Base-by-base conservation (phyloP, 2,888 invertebrate species). In the Dioctria rufipes region DNA sequence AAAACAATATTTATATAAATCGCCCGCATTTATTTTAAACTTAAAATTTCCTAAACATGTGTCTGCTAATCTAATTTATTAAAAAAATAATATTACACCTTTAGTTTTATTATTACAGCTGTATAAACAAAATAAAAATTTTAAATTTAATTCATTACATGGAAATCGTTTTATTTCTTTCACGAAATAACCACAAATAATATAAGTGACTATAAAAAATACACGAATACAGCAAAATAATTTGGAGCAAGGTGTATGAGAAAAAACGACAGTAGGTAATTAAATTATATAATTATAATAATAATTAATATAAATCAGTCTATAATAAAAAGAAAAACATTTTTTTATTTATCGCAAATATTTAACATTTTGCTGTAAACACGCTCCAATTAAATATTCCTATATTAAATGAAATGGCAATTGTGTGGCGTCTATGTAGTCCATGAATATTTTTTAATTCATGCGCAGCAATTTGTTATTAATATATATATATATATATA, bases 61-160 rank as follows among this genome's bases (percentile, higher is more conserved):
- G 61, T 75, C 75, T 75, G 75, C 75, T 75, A 75, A 43, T 60
- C 75, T 75, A 75, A 42, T 5, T 25, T 75, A 75, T 61, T 75
- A 75, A 75, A 75, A 75, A 75, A 75, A 75, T 75, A 75, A 75
- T 75, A 75, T 75, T 75, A 75, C 75, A 75, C 75, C 75, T 75
- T 75, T 75, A 13, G 43, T 11, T 75, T 60, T 75, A 60, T 42
- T 58, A 75, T 61, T 60, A 75, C 61, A 75, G 75, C 75, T 75
- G 58, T 61, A 75, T 75, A 60, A 60, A 75, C 43, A 75, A 46
- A 43, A 43, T 6, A 6, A 8, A 46, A 46, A 60, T 11, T 11
- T 60, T 75, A 75, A 75, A 75, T 75, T 42, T 42, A 75, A 60
- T 25, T 75, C 46, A 60, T 40, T 75, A 75, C 25, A 75, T 75